phyloP scores from a whole-genome alignment of 2,113 vertebrate species.

The Trogon surrucura region DNA sequence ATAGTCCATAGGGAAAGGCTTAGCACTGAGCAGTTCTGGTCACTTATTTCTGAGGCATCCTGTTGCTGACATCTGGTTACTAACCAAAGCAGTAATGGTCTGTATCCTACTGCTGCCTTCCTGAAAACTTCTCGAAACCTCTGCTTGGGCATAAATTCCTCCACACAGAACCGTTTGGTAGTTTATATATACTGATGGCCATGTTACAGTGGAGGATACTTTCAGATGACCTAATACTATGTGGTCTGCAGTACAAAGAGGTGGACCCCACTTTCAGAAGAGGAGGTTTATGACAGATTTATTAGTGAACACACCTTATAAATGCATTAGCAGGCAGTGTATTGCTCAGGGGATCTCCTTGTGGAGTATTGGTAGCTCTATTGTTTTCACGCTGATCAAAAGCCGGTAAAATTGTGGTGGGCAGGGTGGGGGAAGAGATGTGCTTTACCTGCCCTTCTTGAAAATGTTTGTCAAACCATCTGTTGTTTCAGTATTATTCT shows the following conservation, averaged over 20 bases:
- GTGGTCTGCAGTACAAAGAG: not conserved
- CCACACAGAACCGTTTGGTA: not conserved
- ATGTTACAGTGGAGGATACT: not conserved
- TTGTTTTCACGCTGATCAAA: not conserved
- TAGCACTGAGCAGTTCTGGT: not conserved
- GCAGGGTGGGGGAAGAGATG: not conserved
- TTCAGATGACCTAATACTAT: not conserved
- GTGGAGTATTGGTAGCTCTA: not conserved
- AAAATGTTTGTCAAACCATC: not conserved
- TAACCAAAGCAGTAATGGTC: not conserved
- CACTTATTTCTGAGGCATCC: not conserved
- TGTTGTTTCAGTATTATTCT: not conserved
- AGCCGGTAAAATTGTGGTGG: not conserved
- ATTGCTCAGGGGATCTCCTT: not conserved
- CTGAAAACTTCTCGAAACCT: not conserved
- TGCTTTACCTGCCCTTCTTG: not conserved
- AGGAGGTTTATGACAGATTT: not conserved
- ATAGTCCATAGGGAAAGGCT: not conserved
- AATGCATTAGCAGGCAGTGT: not conserved
- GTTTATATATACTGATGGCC: not conserved
- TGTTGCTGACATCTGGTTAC: not conserved
- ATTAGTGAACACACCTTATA: not conserved
- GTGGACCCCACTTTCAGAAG: not conserved
- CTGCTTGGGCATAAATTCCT: not conserved
- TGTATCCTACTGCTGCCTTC: not conserved